phyloP scores from a whole-genome alignment of 1,140 invertebrate species.

The Lordiphosa stackelbergi region DNA sequence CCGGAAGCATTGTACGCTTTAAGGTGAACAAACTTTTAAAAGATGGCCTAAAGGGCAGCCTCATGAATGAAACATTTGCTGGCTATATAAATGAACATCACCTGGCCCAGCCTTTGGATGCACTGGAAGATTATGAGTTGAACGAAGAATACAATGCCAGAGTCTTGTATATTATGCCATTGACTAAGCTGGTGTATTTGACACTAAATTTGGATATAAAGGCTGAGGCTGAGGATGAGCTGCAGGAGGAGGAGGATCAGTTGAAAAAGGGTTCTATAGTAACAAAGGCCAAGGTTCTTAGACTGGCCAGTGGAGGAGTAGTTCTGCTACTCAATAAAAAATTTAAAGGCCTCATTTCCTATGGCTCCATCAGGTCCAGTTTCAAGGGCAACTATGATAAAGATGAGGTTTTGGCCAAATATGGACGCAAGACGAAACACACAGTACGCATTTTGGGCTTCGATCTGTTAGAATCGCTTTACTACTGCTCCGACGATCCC shows the following conservation, averaged over 20 bases:
- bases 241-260: constrained; percentile 30
- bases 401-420: constrained; percentile 77
- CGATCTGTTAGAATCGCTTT: constrained; percentile 79
- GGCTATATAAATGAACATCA: constrained; percentile 76
- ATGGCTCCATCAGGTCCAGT: constrained; percentile 78
- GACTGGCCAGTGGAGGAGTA: constrained; percentile 78
- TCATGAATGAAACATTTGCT: constrained; percentile 77
- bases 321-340: constrained; percentile 79
- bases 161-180: constrained; percentile 83
- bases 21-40: constrained; percentile 80
- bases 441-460: constrained; percentile 81
- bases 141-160: constrained; percentile 78
- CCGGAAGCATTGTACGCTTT: constrained; percentile 81
- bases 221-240: background rate
- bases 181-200: constrained; percentile 83
- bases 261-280: constrained; percentile 79
- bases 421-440: constrained; percentile 78
- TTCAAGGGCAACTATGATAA: constrained; percentile 77
- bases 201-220: constrained; percentile 69
- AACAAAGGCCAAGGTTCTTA: constrained; percentile 78
- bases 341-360: constrained; percentile 79
- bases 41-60: constrained; percentile 80
- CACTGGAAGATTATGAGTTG: constrained; percentile 66
- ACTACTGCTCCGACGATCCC: constrained; percentile 80
- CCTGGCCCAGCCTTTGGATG: constrained; percentile 58